A percentile compares a stretch with the other conserved stretches of the same genome.
phyloP scores from a whole-genome alignment of 2,113 vertebrate species.

The Zingel zingel region DNA sequence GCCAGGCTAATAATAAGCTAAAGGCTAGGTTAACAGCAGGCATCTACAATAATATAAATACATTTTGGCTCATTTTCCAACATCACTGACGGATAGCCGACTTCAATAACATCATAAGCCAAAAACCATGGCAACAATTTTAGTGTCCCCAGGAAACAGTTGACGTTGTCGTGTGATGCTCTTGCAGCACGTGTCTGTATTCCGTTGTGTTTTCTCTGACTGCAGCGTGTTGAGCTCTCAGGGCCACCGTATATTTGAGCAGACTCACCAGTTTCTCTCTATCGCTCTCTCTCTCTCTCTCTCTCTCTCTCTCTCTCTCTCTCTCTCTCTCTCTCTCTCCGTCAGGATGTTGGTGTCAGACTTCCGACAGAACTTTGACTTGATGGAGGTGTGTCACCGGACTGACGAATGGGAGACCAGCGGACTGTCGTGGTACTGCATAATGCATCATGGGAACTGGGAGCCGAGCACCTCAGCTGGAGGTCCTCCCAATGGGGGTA shows the following conservation, averaged over 20 bases:
- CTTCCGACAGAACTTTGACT: conserved; percentile 82
- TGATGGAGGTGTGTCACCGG: conserved; percentile 85
- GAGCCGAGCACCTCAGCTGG: conserved; percentile 70
- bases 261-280: neutral
- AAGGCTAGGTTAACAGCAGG: neutral
- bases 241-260: neutral
- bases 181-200: neutral
- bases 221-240: neutral
- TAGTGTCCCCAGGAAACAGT: neutral
- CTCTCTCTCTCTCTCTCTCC: conserved; percentile 19
- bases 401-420: conserved; percentile 30
- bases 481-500: conserved; percentile 61
- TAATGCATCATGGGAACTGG: conserved; percentile 82
- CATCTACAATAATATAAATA: neutral
- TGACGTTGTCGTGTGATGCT: neutral
- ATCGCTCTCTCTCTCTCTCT: conserved; percentile 16
- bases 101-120: neutral
- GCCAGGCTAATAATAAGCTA: neutral
- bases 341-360: conserved; percentile 84
- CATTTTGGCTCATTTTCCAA: neutral
- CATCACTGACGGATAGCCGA: too few relatives aligned
- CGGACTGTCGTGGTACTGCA: conserved; percentile 73
- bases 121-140: neutral
- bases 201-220: neutral
- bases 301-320: conserved; percentile 20